phyloP scores from a whole-genome alignment of 2,797 vertebrate genomes.

The Sciurus vulgaris region DNA sequence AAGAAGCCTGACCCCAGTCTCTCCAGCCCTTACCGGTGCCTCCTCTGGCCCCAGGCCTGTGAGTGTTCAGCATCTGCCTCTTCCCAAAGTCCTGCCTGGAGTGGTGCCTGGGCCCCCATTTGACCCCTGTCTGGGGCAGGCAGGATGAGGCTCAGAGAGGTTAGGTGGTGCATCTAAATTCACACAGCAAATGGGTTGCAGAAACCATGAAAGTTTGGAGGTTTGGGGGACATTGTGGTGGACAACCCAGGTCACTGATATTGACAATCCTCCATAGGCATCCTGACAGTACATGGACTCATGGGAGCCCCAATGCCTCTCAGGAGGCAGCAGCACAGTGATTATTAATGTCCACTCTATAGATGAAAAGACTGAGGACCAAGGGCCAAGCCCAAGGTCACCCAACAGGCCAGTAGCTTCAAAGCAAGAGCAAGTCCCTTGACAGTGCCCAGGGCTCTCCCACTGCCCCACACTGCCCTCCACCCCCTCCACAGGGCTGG shows the following conservation, averaged over 20 bases:
- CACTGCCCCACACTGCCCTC: too few species aligned
- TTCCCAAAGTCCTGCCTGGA: background rate
- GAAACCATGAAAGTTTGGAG: background rate
- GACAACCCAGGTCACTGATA: background rate
- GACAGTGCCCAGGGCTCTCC: too few species aligned
- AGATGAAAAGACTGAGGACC: background rate
- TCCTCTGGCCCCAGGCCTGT: background rate
- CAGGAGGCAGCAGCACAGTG: background rate
- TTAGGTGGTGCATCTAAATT: background rate
- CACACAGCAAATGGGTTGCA: background rate
- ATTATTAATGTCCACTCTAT: background rate
- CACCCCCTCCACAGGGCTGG: background rate
- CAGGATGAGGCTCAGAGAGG: background rate
- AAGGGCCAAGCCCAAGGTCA: background rate
- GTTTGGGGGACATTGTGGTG: too few species aligned
- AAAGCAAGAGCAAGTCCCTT: background rate
- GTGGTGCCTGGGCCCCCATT: background rate
- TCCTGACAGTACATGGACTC: background rate
- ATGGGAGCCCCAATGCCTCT: background rate
- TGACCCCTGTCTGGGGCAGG: fast-evolving
- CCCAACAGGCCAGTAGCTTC: background rate
- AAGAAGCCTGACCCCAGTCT: background rate
- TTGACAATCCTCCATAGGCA: background rate
- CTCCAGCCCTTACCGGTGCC: background rate
- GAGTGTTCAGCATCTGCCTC: too few species aligned